Conservation (phyloP, 2,888 invertebrate genomes). For the Atrina japonica region DNA sequence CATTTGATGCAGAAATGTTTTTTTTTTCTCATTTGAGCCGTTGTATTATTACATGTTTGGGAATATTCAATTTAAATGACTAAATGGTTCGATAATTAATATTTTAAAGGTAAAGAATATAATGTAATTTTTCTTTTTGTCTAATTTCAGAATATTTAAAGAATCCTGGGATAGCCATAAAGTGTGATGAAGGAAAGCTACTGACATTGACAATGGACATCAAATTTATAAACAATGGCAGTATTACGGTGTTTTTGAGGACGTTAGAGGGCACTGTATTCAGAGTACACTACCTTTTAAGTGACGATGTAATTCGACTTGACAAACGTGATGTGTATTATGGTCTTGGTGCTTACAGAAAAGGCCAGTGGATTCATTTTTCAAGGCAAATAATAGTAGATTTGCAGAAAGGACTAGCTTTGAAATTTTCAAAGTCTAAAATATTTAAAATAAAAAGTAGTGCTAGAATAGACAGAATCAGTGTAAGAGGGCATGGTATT, state of each 20-base stretch:
- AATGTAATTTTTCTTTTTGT: conserved; percentile 31
- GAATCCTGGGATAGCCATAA: conserved; percentile 82
- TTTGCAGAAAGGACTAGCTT: conserved; percentile 91
- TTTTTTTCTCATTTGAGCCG: too few relatives aligned
- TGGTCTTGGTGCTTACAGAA: conserved; percentile 85
- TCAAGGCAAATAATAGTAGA: conserved; percentile 94
- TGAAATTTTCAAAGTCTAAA: conserved; percentile 66
- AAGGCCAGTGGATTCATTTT: conserved; percentile 86
- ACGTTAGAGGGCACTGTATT: conserved; percentile 86
- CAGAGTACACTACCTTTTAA: conserved; percentile 91
- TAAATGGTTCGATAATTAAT: too few relatives aligned
- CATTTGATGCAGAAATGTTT: too few relatives aligned
- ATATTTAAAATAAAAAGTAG: conserved; percentile 56
- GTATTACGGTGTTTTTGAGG: conserved; percentile 89
- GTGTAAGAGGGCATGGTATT: conserved; percentile 76
- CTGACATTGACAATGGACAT: conserved; percentile 86
- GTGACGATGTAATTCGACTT: conserved; percentile 87
- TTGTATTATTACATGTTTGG: too few relatives aligned
- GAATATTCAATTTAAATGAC: too few relatives aligned
- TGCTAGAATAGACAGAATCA: conserved; percentile 65
- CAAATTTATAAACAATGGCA: conserved; percentile 89
- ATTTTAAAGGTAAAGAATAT: too few relatives aligned
- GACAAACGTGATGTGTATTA: conserved; percentile 90
- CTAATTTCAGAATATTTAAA: conserved; percentile 62
- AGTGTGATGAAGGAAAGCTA: conserved; percentile 87